Percentiles rank a stretch among this genome's conserved stretches.
phyloP scores from a whole-genome alignment of 2,888 invertebrate species.

The Caenorhabditis sp. region DNA sequence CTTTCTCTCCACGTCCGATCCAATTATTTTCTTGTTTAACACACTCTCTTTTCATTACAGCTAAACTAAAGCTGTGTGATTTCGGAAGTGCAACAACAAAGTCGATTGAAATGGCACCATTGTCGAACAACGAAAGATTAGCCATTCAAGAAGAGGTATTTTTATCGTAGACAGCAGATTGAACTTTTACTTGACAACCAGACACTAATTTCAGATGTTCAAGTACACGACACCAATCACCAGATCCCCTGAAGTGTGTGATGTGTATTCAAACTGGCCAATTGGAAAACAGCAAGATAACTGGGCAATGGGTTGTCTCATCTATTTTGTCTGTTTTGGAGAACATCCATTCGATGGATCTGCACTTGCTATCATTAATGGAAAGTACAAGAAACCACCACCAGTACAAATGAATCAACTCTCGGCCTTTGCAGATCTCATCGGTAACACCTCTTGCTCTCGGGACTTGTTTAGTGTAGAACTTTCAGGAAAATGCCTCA shows the following conservation, averaged over 20 bases:
- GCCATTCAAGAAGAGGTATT: slow-evolving; percentile 59
- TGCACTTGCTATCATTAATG: slow-evolving; percentile 60
- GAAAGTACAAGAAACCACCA: slow-evolving; percentile 62
- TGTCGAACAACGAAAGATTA: slow-evolving; percentile 49
- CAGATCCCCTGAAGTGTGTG: slow-evolving; percentile 62
- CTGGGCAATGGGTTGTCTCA: slow-evolving; percentile 64
- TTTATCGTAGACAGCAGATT: not conserved
- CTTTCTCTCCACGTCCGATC: slow-evolving; percentile 1
- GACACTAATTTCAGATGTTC: slow-evolving; percentile 47
- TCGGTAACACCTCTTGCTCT: slow-evolving; percentile 14
- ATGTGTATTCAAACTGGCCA: slow-evolving; percentile 60
- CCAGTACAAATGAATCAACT: slow-evolving; percentile 52
- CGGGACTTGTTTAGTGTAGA: not conserved
- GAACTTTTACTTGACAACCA: not conserved
- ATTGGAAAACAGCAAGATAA: slow-evolving; percentile 62
- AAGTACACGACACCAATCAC: slow-evolving; percentile 64
- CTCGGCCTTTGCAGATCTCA: slow-evolving; percentile 50
- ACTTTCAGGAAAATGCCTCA: slow-evolving; percentile 54
- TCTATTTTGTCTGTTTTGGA: slow-evolving; percentile 59
- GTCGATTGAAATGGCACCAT: slow-evolving; percentile 45
- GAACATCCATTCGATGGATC: slow-evolving; percentile 64
- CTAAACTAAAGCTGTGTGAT: slow-evolving; percentile 61
- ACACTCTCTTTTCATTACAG: slow-evolving; percentile 26
- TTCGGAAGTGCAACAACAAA: slow-evolving; percentile 65
- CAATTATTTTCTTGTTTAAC: slow-evolving; percentile 5